These are phyloP conservation scores for Dromas ardeola DNA, from an alignment of 2,113 vertebrate genomes.

Conservation along the genomic window DNA sequence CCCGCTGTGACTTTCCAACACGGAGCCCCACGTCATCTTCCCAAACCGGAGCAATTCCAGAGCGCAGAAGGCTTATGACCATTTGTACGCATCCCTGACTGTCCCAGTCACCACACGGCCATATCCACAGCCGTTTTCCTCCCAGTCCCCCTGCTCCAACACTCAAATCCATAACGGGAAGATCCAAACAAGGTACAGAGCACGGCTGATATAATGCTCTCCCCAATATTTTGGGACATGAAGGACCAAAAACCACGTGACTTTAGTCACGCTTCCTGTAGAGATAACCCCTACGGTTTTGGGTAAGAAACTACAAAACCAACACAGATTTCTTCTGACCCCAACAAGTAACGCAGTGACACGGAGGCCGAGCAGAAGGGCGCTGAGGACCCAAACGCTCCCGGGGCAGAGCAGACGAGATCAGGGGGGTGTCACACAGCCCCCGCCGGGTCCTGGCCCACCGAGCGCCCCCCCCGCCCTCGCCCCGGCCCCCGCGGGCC, in stretches of 20 bases:
- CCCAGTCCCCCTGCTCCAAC: rapidly evolving
- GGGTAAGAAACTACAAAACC: not conserved
- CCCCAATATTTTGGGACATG: rapidly evolving
- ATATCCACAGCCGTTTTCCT: rapidly evolving
- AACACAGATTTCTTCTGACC: too few species aligned
- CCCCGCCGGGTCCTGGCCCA: not conserved
- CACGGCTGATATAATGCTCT: rapidly evolving
- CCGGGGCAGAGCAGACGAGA: rapidly evolving
- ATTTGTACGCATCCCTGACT: rapidly evolving
- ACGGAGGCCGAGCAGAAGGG: not conserved
- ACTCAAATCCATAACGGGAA: rapidly evolving
- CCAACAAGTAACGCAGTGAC: rapidly evolving
- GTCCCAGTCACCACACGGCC: rapidly evolving
- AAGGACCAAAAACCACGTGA: rapidly evolving
- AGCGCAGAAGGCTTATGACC: too few species aligned
- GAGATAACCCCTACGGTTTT: rapidly evolving
- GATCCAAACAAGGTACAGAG: rapidly evolving
- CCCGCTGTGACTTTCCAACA: rapidly evolving
- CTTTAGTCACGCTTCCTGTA: rapidly evolving
- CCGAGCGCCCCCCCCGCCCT: not conserved
- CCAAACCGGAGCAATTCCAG: not conserved
- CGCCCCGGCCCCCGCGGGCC: not conserved
- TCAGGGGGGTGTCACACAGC: not conserved
- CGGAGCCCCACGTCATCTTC: rapidly evolving
- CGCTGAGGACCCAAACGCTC: rapidly evolving